phyloP scores from a whole-genome alignment of 2,888 invertebrate genomes.

The Mythimna impura region DNA sequence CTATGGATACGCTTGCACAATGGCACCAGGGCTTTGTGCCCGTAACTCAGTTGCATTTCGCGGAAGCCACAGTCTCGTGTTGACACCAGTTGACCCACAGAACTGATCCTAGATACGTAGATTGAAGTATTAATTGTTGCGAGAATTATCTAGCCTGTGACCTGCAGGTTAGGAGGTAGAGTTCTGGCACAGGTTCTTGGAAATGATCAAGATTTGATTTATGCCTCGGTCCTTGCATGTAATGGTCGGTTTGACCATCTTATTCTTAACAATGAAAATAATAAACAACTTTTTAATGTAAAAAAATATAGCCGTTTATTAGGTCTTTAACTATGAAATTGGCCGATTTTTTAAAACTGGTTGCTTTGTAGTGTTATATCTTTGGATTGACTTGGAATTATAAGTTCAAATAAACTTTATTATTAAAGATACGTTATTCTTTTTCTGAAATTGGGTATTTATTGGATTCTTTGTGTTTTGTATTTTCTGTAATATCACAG shows the following conservation, averaged over 20 bases:
- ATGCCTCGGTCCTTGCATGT: background rate
- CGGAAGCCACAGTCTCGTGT: conserved; percentile 68
- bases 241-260: background rate
- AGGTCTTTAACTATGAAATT: too few relatives aligned
- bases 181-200: conserved; percentile 22
- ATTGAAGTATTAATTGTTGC: conserved; percentile 56
- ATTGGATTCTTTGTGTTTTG: too few relatives aligned
- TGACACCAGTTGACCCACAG: conserved; percentile 75
- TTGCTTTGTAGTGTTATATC: too few relatives aligned
- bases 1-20: conserved; percentile 33
- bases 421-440: too few relatives aligned
- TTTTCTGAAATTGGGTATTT: too few relatives aligned
- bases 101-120: conserved; percentile 59
- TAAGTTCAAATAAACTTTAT: too few relatives aligned
- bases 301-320: background rate
- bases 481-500: too few relatives aligned
- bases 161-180: conserved; percentile 21
- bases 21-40: conserved; percentile 30
- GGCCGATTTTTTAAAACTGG: too few relatives aligned
- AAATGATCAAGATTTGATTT: conserved; percentile 29
- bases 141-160: conserved; percentile 40
- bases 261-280: background rate
- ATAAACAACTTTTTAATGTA: background rate
- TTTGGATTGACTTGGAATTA: too few relatives aligned
- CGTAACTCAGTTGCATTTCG: conserved; percentile 48